Percentiles rank a stretch among this genome's conserved stretches.
These are phyloP conservation scores for Azemiops feae DNA, from an alignment of 2,113 vertebrate species.

Conservation along the genomic window DNA sequence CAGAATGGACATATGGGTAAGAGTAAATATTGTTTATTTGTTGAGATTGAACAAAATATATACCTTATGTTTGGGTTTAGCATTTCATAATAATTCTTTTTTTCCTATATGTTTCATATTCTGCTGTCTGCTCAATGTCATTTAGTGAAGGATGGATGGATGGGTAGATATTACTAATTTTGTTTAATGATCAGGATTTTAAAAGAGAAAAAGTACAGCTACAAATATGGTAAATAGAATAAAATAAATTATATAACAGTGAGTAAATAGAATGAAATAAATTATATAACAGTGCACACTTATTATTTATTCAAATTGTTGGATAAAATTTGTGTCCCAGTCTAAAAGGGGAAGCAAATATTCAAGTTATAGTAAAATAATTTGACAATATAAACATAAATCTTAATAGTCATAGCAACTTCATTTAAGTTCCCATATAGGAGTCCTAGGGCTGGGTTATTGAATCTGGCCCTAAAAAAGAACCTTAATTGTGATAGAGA, in stretches of 20 bases:
- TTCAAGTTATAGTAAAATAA: not conserved
- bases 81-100: not conserved
- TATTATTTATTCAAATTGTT: not conserved
- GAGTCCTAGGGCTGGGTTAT: not conserved
- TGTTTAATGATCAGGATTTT: not conserved
- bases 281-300: not conserved
- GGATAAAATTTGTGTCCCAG: not conserved
- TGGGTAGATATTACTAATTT: not conserved
- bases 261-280: not conserved
- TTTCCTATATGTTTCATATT: not conserved
- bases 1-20: slow-evolving; percentile 81
- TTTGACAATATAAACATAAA: not conserved
- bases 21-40: slow-evolving; percentile 25
- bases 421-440: not conserved
- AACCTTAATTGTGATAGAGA: not conserved
- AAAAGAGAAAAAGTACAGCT: not conserved
- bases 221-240: not conserved
- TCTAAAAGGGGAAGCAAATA: not conserved
- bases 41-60: not conserved
- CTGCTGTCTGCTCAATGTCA: not conserved
- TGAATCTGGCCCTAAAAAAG: not conserved
- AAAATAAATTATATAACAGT: not conserved
- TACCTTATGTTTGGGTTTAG: not conserved
- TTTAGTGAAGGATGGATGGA: not conserved
- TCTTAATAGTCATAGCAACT: not conserved